Conservation (phyloP, 2,797 vertebrate genomes). For the Galago senegalensis region DNA sequence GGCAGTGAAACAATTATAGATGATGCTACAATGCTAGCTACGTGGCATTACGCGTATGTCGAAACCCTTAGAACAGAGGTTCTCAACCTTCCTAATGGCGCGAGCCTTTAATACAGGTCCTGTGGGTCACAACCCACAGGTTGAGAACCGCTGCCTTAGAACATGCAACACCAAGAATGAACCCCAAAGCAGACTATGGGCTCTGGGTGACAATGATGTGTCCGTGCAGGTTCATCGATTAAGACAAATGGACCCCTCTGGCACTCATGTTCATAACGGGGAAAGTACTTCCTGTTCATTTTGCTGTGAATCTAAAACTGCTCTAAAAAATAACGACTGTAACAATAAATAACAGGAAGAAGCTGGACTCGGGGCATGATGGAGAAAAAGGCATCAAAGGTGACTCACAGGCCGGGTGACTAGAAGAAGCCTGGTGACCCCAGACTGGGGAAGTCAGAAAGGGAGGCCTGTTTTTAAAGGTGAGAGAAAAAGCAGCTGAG, state of each 20-base stretch:
- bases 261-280: not conserved
- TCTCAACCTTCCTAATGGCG: too few relatives aligned
- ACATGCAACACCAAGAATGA: not conserved
- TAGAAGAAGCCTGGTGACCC: not conserved
- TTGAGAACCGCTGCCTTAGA: not conserved
- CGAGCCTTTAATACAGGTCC: too few relatives aligned
- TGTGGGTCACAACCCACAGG: too few relatives aligned
- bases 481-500: not conserved
- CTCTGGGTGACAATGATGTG: not conserved
- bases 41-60: not conserved
- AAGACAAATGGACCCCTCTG: not conserved
- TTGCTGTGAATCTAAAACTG: constrained; percentile 36
- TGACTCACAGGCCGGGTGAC: constrained; percentile 52
- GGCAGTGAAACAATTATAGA: not conserved
- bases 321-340: constrained; percentile 10
- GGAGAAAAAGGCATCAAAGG: not conserved
- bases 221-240: not conserved
- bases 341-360: not conserved
- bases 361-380: not conserved
- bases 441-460: not conserved
- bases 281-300: not conserved
- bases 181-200: not conserved
- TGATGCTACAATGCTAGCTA: not conserved
- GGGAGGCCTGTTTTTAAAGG: not conserved
- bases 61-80: not conserved